These are phyloP conservation scores for Euleptes europaea DNA, from an alignment of 2,113 vertebrate species.

Conservation along the genomic window DNA sequence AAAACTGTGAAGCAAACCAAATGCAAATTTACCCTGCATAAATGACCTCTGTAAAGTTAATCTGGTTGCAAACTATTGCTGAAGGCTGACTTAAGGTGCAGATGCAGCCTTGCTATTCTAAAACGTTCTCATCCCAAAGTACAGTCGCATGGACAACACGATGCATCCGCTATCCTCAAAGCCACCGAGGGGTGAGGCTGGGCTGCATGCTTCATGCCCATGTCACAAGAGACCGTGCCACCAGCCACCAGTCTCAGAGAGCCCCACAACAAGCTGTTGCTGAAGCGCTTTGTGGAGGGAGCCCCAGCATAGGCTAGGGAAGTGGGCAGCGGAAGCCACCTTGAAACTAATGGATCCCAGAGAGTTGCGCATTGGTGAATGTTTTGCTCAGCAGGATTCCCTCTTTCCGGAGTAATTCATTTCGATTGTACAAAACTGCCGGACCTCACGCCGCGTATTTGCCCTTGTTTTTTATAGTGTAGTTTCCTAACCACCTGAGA, in stretches of 20 bases:
- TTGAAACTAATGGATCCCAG: constrained; percentile 6
- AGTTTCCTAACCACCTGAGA: constrained; percentile 8
- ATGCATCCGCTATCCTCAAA: not conserved
- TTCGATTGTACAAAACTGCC: constrained; percentile 33
- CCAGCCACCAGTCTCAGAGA: not conserved
- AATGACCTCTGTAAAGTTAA: too few species aligned
- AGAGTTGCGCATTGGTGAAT: not conserved
- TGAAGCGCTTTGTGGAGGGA: too few species aligned
- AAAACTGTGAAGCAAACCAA: too few species aligned
- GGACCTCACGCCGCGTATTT: constrained; percentile 22
- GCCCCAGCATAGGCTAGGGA: not conserved
- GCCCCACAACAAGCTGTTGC: not conserved
- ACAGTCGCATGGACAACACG: not conserved
- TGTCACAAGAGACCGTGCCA: not conserved
- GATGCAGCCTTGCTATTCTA: too few species aligned
- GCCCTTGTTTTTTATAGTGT: constrained; percentile 13
- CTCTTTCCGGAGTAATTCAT: constrained; percentile 19
- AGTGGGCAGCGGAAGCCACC: not conserved
- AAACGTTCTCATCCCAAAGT: not conserved
- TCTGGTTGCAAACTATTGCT: too few species aligned
- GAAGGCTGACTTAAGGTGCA: too few species aligned
- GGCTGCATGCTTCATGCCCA: not conserved
- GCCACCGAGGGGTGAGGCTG: too few species aligned
- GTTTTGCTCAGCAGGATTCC: constrained; percentile 11
- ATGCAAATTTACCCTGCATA: too few species aligned